Evolutionary conservation across 1,140 invertebrate species (phyloP), one percentile per base, ranked within the genome.

Genomic region (Chrysopa pallens): DNA sequence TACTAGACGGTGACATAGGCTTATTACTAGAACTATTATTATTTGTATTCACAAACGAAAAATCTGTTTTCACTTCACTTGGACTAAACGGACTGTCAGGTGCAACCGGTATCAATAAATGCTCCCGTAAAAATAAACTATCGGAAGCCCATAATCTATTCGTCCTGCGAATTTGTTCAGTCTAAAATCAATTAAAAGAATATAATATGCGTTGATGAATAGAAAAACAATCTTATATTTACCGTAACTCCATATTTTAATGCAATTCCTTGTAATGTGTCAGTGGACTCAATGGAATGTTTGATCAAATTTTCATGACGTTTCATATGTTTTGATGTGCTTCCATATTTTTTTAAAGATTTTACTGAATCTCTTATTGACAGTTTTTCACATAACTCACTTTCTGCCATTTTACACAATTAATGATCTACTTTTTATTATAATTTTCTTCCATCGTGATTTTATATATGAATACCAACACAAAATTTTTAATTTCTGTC

Each of bases 221-320:
- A 33, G n/a, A 4, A 9, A 33, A 33, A 11, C 3, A 33, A 12
- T 33, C 3, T 33, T 9, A 4, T 11, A 33, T 33, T 74, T 72
- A 93, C 88, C 57, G 86, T 87, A 51, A 86, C 82, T 56, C 84
- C 82, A 68, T 92, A 92, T 72, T 85, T 90, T 28, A 93, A 68
- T 15, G 89, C 85, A 49, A 94, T 80, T 51, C 89, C 88, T 69
- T 90, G 85, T 44, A 94, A 65, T n/a, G 89, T 93, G 60, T 94
- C 90, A 12, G 73, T 74, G 56, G 80, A 73, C 23, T 72, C 63
- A 44, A 94, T 74, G 35, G 66, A 68, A 60, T 93, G 87, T 60
- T 86, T 83, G 43, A 91, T 69, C 51, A 79, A 74, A 50, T 73
- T 75, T 53, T 83, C 78, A 52, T 72, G 69, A 50, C 69, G 64